Evolutionary conservation across 1,140 invertebrate species (phyloP).

Genomic region (Aphidius gifuensis): DNA sequence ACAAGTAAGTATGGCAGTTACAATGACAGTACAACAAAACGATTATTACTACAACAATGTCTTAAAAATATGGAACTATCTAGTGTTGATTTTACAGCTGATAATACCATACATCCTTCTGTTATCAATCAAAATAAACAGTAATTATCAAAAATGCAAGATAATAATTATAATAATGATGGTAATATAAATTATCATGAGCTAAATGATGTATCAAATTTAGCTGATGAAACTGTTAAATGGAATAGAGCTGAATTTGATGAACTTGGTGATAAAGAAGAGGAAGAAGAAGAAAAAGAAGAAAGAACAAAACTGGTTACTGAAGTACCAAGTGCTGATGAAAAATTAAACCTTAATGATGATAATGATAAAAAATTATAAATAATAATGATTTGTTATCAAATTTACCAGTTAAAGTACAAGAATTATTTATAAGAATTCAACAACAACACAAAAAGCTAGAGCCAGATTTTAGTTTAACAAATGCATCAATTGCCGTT

Average conservation of each 20-base stretch:
- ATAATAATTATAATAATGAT: too few relatives aligned
- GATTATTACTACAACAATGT: conserved; percentile 26
- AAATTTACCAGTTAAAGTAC: conserved; percentile 65
- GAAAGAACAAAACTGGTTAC: conserved; percentile 47
- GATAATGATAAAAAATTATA: conserved; percentile 20
- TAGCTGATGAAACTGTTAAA: conserved; percentile 46
- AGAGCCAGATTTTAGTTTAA: conserved; percentile 45
- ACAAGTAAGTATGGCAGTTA: conserved; percentile 43
- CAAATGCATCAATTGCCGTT: conserved; percentile 56
- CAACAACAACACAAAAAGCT: conserved; percentile 65
- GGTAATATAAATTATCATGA: too few relatives aligned
- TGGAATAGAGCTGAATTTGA: conserved; percentile 45
- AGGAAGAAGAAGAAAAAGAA: too few relatives aligned
- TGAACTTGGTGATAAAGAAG: conserved; percentile 51
- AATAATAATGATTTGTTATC: conserved; percentile 43
- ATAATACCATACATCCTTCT: conserved; percentile 39
- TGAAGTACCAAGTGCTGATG: conserved; percentile 47
- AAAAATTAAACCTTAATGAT: conserved; percentile 31
- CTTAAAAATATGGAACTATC: conserved; percentile 44
- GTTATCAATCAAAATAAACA: too few relatives aligned
- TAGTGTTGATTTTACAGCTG: conserved; percentile 31
- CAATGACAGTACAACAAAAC: conserved; percentile 40
- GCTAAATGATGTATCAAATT: too few relatives aligned
- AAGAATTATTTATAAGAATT: conserved; percentile 67
- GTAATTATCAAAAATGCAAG: conserved; percentile 39